Base-by-base conservation (phyloP, 2,888 invertebrate genomes). In the Galerucella pusilla region DNA sequence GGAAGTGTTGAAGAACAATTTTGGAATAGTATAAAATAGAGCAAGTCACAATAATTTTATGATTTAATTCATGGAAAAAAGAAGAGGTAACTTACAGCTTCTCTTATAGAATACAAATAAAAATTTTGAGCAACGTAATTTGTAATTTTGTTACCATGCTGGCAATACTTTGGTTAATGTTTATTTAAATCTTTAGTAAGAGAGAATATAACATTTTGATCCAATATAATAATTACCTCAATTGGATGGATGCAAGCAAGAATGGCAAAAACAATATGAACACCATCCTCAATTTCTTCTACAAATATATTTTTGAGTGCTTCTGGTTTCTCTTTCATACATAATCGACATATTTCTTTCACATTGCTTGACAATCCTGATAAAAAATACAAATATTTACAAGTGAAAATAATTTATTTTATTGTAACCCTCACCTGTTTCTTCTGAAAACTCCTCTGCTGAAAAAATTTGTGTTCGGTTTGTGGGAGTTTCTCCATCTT, bases 211-310 rank as follows among this genome's bases (percentile, higher is more conserved):
- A 42, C 5, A 7, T 42, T 42, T 7, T 7, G 7, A 42, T 6
- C 35, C 6, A 42, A 42, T 42, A 6, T 6, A 68, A 61, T 49
- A 66, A 54, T 42, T 81, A 84, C 84, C 68, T 80, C 80, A 49
- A 84, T 75, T 35, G 83, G 81, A 71, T 81, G 80, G 25, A 81
- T 78, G 67, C 83, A 84, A 25, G 79, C 71, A 72, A 80, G 80
- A 61, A 85, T 82, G 12, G 81, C 80, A 74, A 75, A 77, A 12
- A 74, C 74, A 46, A 79, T 77, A 14, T 75, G 75, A 49, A 77
- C 67, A 69, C 76, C 72, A 68, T 79, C 79, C 75, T 78, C 80
- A 49, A 78, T 69, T 69, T 69, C 74, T 46, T 76, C 77, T 49
- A 72, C 67, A 57, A 78, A 78, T 59, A 80, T 75, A 61, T 77